These are phyloP conservation scores for Panagrolaimus sp. DNA, from an alignment of 1,140 invertebrate species.

Conservation along the genomic window DNA sequence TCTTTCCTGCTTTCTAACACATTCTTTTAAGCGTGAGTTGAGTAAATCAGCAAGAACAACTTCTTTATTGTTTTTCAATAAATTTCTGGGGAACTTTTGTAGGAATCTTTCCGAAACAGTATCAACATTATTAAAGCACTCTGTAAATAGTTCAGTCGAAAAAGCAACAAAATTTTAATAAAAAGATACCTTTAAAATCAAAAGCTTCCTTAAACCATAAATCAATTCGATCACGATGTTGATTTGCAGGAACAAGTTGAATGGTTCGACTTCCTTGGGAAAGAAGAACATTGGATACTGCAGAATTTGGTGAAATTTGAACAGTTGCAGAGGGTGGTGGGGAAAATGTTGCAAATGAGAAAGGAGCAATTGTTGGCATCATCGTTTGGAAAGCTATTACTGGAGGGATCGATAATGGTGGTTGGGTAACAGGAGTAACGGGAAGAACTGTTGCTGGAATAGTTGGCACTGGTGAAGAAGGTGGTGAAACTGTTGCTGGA, in stretches of 20 bases:
- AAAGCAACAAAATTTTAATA: slow-evolving; percentile 2
- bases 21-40: slow-evolving; percentile 35
- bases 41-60: slow-evolving; percentile 40
- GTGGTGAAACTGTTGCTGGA: not conserved
- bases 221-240: slow-evolving; percentile 19
- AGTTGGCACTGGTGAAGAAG: not conserved
- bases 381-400: not conserved
- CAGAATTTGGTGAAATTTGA: not conserved
- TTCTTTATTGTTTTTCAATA: slow-evolving; percentile 42
- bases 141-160: slow-evolving; percentile 19
- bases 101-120: slow-evolving; percentile 35
- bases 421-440: not conserved
- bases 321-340: not conserved
- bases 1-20: slow-evolving; percentile 33
- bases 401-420: not conserved
- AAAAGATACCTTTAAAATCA: slow-evolving; percentile 30
- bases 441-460: not conserved
- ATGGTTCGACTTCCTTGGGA: not conserved
- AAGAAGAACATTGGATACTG: slow-evolving; percentile 1
- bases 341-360: slow-evolving; percentile 8
- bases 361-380: not conserved
- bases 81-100: slow-evolving; percentile 41
- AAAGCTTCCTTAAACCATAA: slow-evolving; percentile 39
- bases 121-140: not conserved
- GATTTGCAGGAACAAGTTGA: slow-evolving; percentile 21